These are phyloP conservation scores for Himalopsyche japonica DNA, from an alignment of 2,888 invertebrate genomes.

Conservation along the genomic window DNA sequence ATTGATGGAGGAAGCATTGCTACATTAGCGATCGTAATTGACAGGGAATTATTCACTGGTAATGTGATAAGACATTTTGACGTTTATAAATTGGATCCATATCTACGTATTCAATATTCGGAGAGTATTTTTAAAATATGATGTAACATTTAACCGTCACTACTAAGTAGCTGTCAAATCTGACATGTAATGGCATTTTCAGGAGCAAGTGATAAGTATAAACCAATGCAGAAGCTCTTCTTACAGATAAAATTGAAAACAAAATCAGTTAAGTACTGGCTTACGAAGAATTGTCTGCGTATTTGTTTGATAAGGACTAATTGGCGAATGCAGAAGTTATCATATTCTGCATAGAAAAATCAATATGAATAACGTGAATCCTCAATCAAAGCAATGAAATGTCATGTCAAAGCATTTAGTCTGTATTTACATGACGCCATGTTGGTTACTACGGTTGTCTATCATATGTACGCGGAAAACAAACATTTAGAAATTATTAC, in stretches of 20 bases:
- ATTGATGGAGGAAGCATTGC: too few species aligned
- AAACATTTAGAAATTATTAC: neutral
- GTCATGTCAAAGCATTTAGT: slow-evolving; percentile 35
- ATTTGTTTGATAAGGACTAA: neutral
- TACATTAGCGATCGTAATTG: neutral
- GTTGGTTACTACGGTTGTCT: slow-evolving; percentile 45
- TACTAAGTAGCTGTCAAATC: neutral
- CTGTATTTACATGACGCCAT: slow-evolving; percentile 59
- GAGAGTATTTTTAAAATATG: neutral
- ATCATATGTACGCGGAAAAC: slow-evolving; percentile 5
- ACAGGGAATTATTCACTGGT: neutral
- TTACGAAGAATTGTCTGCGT: neutral
- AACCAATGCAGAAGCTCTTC: too few species aligned
- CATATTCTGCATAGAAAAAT: neutral
- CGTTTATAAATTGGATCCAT: neutral
- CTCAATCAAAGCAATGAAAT: neutral
- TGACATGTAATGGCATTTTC: neutral
- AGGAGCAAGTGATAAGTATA: neutral
- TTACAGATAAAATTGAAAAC: neutral
- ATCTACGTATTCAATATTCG: neutral
- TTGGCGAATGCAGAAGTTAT: neutral
- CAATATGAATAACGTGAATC: neutral
- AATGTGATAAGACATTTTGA: neutral
- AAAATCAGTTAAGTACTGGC: neutral
- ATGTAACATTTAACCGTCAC: neutral